Evolutionary conservation across 2,888 invertebrate species (phyloP), one percentile per base, ranked within the genome.

Genomic region (Nephrotoma guestfalica): DNA sequence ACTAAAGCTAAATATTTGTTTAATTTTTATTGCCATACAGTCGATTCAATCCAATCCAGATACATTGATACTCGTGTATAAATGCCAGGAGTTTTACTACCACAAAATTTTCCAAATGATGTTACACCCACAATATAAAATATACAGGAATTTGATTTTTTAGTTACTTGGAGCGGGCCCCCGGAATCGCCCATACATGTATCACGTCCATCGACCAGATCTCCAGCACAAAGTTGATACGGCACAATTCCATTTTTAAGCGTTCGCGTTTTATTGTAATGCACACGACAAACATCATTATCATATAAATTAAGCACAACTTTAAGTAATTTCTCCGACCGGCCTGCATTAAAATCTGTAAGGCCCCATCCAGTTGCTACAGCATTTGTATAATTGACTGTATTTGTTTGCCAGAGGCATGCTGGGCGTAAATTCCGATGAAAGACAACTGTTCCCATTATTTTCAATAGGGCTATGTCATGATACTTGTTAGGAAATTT

Each of bases 381-480:
- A 5, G 89, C 86, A 71, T 88, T 89, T 0, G 90, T 89, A 45
- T 89, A 47, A 87, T 91, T 91, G 0, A 88, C 83, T 9, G 86
- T 86, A 9, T 87, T 42, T 1, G 86, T 87, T 87, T 88, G 89
- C 91, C 92, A 91, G 0, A 92, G 88, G 87, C 92, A 92, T 0
- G 90, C 91, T 4, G 92, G 92, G 86, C 90, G 90, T 0, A 91
- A 91, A 42, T 57, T 86, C 4, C 41, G 41, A 15, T 85, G 86
- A 45, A 87, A 86, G 6, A 87, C 57, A 1, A 87, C 87, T 3
- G 51, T 30, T 40, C 51, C 47, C 13, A n/a, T 41, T 13, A 93
- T 89, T 87, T 90, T 88, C n/a, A 93, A 85, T 4, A 93, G 88
- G 9, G 93, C 93, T 87, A 93, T 93, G 87, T 93, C 93, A 87